Percentiles rank a stretch among this genome's conserved stretches.
Evolutionary conservation across 2,113 vertebrate species (phyloP).

Genomic region (Scartelaos histophorus): DNA sequence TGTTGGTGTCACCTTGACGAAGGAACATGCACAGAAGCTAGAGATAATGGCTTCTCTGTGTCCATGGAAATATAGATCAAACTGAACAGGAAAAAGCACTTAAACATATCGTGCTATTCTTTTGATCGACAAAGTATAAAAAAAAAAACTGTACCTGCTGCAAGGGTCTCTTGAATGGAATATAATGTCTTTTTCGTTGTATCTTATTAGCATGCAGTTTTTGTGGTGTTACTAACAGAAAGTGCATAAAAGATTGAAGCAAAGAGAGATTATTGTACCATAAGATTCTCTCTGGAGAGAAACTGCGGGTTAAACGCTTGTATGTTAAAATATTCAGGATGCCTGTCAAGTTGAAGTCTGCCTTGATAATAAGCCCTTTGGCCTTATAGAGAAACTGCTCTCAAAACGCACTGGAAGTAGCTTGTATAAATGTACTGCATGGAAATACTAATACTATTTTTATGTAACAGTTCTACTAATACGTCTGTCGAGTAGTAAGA

Average conservation of each 20-base stretch:
- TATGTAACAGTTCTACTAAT: not conserved
- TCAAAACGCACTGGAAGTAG: not conserved
- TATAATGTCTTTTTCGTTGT: constrained; percentile 12
- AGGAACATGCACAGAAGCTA: constrained; percentile 31
- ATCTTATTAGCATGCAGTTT: constrained; percentile 6
- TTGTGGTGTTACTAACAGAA: constrained; percentile 7
- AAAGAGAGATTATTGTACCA: constrained; percentile 2
- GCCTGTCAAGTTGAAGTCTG: constrained; percentile 13
- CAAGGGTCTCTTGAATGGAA: constrained; percentile 15
- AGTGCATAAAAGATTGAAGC: constrained; percentile 14
- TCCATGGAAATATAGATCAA: constrained; percentile 40
- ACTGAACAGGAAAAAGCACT: constrained; percentile 61
- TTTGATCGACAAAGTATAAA: constrained; percentile 37
- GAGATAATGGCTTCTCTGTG: constrained; percentile 58
- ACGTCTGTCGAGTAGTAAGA: not conserved
- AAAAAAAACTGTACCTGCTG: constrained; percentile 6
- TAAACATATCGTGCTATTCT: constrained; percentile 33
- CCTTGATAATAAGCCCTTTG: not conserved
- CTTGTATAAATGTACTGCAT: too few relatives aligned
- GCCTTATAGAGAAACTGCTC: not conserved
- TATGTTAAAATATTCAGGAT: constrained; percentile 33
- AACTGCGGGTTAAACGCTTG: constrained; percentile 19
- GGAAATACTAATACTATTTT: too few relatives aligned
- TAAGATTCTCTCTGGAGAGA: constrained; percentile 6
- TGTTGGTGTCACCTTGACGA: constrained; percentile 49